A percentile compares a stretch with the other conserved stretches of the same genome.
Conservation (phyloP, 2,888 invertebrate genomes). For the Aphodius sticticus region DNA sequence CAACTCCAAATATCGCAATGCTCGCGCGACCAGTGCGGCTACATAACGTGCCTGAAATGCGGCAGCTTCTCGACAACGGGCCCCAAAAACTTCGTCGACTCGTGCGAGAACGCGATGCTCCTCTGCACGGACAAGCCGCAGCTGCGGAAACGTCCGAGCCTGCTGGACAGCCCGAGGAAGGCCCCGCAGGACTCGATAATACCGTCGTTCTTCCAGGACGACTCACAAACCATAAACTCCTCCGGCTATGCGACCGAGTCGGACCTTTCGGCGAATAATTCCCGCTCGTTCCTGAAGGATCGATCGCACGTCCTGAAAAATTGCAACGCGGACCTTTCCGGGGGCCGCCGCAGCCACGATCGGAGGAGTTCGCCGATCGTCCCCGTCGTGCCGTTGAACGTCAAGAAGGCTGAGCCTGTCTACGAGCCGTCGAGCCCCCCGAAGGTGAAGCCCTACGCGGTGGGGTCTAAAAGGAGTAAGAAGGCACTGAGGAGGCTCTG, state of each 20-base stretch:
- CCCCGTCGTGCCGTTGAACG: constrained; percentile 39
- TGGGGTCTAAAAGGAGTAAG: constrained; percentile 54
- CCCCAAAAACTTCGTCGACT: constrained; percentile 54
- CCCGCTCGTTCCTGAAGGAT: constrained; percentile 24
- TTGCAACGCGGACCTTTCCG: constrained; percentile 30
- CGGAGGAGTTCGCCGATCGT: constrained; percentile 37
- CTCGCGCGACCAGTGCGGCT: constrained; percentile 51
- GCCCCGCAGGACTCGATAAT: constrained; percentile 25
- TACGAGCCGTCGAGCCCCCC: constrained; percentile 53
- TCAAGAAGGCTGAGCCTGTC: constrained; percentile 34
- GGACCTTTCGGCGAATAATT: constrained; percentile 25
- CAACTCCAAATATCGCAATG: constrained; percentile 55
- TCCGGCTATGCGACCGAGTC: constrained; percentile 34
- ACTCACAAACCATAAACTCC: constrained; percentile 29
- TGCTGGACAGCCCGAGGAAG: constrained; percentile 34
- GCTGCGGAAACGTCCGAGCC: background rate
- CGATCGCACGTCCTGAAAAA: constrained; percentile 29
- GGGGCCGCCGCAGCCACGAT: constrained; percentile 22
- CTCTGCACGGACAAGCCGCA: constrained; percentile 27
- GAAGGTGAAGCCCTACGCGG: constrained; percentile 48
- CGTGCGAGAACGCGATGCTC: constrained; percentile 49
- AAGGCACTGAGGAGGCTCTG: constrained; percentile 52
- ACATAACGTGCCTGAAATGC: constrained; percentile 55
- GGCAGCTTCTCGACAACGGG: constrained; percentile 51
- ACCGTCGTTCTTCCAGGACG: constrained; percentile 38